These are phyloP conservation scores for Drosophila baimaii DNA, from an alignment of 1,140 invertebrate genomes.

Conservation along the genomic window DNA sequence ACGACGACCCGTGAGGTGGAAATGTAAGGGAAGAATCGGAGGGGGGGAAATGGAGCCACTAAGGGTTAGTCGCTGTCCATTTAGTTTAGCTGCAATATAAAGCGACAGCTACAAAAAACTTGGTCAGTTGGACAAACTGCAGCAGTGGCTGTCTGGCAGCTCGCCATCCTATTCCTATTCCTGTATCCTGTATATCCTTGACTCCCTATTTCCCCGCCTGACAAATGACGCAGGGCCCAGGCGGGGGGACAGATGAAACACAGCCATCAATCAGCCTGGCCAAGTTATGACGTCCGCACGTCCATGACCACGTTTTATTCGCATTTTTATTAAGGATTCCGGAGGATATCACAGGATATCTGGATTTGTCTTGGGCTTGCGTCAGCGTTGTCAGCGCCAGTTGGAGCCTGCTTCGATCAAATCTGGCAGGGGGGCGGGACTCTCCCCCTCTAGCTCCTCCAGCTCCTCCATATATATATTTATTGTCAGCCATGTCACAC, in stretches of 20 bases:
- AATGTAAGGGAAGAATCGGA: not conserved
- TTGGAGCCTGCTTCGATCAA: slow-evolving; percentile 30
- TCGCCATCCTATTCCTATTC: too few species aligned
- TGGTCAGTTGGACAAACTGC: slow-evolving; percentile 75
- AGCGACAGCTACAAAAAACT: slow-evolving; percentile 53
- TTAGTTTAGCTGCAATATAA: slow-evolving; percentile 66
- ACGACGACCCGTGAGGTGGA: slow-evolving; percentile 38
- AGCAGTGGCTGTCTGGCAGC: too few species aligned
- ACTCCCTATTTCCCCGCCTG: slow-evolving; percentile 20
- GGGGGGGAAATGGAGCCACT: slow-evolving; percentile 17
- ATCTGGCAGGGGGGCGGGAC: not conserved
- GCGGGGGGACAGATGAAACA: slow-evolving; percentile 61
- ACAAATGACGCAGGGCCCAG: slow-evolving; percentile 65
- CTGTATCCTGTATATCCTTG: not conserved
- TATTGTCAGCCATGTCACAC: slow-evolving; percentile 72
- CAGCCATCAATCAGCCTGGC: slow-evolving; percentile 70
- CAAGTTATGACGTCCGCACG: slow-evolving; percentile 72
- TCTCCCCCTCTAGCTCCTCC: not conserved
- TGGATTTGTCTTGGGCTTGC: slow-evolving; percentile 51
- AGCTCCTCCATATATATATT: slow-evolving; percentile 47
- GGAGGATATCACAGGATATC: slow-evolving; percentile 2
- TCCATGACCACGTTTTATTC: slow-evolving; percentile 36
- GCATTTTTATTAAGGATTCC: slow-evolving; percentile 43
- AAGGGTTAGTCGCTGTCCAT: slow-evolving; percentile 29
- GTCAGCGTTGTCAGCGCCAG: slow-evolving; percentile 65